Percentiles rank a stretch among this genome's conserved stretches.
These are phyloP conservation scores for Campoletis raptor DNA, from an alignment of 2,888 invertebrate species.

Conservation along the genomic window DNA sequence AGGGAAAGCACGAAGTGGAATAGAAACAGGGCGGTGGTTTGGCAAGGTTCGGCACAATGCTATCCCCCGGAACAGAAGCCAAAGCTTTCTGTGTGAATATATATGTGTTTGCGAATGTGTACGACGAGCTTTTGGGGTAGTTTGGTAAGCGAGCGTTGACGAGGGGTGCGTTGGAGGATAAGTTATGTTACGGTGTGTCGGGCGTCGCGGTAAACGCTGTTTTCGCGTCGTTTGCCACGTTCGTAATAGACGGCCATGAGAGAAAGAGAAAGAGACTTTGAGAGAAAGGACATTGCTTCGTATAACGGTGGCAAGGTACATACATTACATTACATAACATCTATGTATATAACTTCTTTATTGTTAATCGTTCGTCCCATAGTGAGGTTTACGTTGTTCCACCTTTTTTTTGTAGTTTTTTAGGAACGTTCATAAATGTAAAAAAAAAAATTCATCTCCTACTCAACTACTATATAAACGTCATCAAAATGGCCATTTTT, in stretches of 20 bases:
- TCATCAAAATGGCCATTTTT: too few relatives aligned
- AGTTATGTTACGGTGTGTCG: conserved; percentile 75
- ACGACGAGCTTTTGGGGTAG: conserved; percentile 55
- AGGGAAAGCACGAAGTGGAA: neutral
- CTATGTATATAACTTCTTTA: neutral
- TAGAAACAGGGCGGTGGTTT: conserved; percentile 36
- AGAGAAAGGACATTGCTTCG: conserved; percentile 43
- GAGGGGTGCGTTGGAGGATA: conserved; percentile 68
- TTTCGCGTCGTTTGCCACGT: conserved; percentile 72
- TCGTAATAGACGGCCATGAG: conserved; percentile 70
- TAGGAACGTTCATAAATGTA: too few relatives aligned
- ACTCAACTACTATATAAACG: too few relatives aligned
- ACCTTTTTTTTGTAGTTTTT: too few relatives aligned
- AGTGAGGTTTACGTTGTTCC: too few relatives aligned
- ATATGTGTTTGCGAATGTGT: conserved; percentile 18
- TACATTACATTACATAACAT: conserved; percentile 35
- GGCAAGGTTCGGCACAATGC: conserved; percentile 62
- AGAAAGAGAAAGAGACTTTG: conserved; percentile 39
- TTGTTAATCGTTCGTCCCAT: neutral
- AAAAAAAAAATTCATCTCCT: too few relatives aligned
- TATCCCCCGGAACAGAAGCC: conserved; percentile 53
- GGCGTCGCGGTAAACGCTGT: conserved; percentile 72
- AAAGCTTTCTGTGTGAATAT: conserved; percentile 25
- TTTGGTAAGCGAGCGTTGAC: conserved; percentile 49
- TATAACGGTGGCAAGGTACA: conserved; percentile 44